A percentile compares a stretch with the other conserved stretches of the same genome.
These are phyloP conservation scores for Vespertilio murinus DNA, from an alignment of 2,797 vertebrate genomes.

Conservation along the genomic window DNA sequence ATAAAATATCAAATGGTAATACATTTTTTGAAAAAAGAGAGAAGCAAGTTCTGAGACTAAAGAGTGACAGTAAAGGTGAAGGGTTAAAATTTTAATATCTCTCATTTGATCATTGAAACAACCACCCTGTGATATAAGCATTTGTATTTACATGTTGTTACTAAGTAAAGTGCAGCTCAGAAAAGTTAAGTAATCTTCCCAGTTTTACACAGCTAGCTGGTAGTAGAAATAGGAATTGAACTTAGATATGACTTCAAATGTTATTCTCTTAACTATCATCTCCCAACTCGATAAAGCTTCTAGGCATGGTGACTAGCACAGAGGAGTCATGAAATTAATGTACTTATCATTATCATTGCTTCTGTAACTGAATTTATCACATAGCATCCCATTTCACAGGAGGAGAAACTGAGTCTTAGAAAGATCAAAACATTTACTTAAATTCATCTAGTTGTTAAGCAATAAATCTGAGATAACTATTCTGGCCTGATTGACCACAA, in stretches of 20 bases:
- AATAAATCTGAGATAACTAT: background rate
- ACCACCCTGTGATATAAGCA: background rate
- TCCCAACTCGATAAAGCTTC: background rate
- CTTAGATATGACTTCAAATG: background rate
- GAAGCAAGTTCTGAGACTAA: background rate
- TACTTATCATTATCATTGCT: background rate
- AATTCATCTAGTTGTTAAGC: background rate
- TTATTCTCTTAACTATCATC: background rate
- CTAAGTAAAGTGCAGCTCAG: background rate
- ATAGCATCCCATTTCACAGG: background rate
- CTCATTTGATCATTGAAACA: background rate
- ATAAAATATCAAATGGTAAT: background rate
- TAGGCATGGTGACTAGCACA: background rate
- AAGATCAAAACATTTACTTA: background rate
- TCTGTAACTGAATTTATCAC: background rate
- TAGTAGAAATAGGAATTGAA: background rate
- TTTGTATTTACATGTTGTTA: background rate
- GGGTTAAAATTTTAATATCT: background rate
- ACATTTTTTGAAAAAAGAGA: background rate
- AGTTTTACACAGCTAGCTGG: background rate
- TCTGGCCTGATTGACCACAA: background rate
- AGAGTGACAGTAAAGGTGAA: background rate
- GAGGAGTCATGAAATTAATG: background rate
- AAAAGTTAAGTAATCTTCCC: background rate
- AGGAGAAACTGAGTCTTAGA: background rate